Evolutionary conservation across 1,140 invertebrate species (phyloP).

Genomic region (Zophobas morio): DNA sequence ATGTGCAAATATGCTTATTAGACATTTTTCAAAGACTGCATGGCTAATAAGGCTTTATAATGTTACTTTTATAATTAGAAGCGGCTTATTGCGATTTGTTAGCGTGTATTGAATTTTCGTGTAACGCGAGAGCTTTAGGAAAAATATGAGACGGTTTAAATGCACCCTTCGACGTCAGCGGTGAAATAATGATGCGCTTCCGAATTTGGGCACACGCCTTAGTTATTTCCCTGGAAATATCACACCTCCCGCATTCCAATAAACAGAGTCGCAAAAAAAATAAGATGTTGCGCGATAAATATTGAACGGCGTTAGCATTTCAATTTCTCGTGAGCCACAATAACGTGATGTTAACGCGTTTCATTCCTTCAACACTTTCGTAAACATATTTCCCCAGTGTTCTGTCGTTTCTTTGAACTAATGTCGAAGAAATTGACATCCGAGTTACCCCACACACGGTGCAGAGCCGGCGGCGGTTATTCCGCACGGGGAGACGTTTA

Average conservation of each 20-base stretch:
- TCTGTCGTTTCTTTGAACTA: constrained; percentile 62
- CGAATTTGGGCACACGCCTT: constrained; percentile 25
- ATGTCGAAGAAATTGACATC: constrained; percentile 61
- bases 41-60: no score
- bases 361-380: constrained; percentile 58
- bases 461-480: constrained; percentile 19
- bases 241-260: constrained; percentile 34
- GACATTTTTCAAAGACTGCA: no score
- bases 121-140: not conserved
- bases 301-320: constrained; percentile 62
- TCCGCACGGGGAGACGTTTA: constrained; percentile 45
- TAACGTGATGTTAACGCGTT: constrained; percentile 61
- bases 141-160: constrained; percentile 10
- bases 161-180: not conserved
- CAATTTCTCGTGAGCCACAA: constrained; percentile 62
- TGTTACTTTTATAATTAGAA: no score
- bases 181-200: not conserved
- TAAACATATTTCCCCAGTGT: constrained; percentile 64
- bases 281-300: constrained; percentile 56
- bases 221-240: constrained; percentile 32
- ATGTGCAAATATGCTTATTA: no score
- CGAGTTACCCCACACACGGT: constrained; percentile 53
- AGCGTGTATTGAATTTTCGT: no score
- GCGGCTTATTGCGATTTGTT: no score
- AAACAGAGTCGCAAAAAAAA: constrained; percentile 25